Percentiles rank a stretch among this genome's conserved stretches.
phyloP scores from a whole-genome alignment of 2,113 vertebrate genomes.

The Ammospiza caudacuta region DNA sequence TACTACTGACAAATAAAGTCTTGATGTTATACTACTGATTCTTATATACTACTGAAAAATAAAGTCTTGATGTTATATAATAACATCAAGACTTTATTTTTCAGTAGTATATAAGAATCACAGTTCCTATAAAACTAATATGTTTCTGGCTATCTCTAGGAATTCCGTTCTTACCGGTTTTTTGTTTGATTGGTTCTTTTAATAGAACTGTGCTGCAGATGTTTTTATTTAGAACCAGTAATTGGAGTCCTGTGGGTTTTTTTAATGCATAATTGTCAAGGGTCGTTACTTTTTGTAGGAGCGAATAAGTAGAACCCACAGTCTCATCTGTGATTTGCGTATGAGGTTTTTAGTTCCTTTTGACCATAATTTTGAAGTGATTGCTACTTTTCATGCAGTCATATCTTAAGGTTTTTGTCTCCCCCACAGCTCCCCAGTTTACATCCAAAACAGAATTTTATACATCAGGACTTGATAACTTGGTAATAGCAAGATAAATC shows the following conservation, averaged over 20 bases:
- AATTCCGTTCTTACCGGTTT: background rate
- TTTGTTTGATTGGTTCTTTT: background rate
- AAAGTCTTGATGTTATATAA: too few relatives aligned
- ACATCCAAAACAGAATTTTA: background rate
- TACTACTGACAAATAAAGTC: too few relatives aligned
- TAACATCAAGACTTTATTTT: background rate
- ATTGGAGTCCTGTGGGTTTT: background rate
- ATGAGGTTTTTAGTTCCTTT: background rate
- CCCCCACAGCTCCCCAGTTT: background rate
- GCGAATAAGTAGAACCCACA: background rate
- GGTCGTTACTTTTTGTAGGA: background rate
- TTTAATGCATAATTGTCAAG: background rate
- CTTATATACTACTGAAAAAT: too few relatives aligned
- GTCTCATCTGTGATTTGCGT: background rate
- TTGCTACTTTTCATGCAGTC: background rate
- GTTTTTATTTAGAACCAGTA: background rate
- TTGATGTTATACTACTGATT: too few relatives aligned
- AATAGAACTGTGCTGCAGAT: background rate
- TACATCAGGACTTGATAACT: background rate
- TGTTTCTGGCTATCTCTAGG: background rate
- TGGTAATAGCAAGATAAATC: background rate
- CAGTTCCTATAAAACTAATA: background rate
- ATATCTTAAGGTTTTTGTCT: background rate
- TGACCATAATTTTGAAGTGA: background rate
- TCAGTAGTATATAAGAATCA: background rate